Conservation (phyloP, 2,797 vertebrate genomes). For the Streptopelia turtur region DNA sequence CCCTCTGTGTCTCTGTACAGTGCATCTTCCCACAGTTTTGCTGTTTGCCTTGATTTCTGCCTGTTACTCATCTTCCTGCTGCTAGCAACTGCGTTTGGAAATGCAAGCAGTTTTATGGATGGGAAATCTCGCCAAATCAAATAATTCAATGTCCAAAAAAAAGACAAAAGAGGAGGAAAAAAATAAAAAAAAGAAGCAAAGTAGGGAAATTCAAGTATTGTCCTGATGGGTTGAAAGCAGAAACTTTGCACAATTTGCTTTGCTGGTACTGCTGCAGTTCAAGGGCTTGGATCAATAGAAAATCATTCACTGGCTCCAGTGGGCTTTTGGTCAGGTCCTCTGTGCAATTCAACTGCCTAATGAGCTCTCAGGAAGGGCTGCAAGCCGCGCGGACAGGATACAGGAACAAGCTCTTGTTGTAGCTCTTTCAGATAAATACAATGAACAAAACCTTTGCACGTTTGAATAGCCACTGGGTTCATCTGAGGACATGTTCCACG, state of each 20-base stretch:
- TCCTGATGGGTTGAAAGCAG: background rate
- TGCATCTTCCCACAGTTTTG: background rate
- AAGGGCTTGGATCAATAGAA: slow-evolving; percentile 50
- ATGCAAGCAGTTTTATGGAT: background rate
- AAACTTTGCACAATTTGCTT: slow-evolving; percentile 10
- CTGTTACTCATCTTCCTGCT: background rate
- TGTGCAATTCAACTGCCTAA: slow-evolving; percentile 29
- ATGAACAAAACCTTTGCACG: slow-evolving; percentile 13
- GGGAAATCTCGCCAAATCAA: background rate
- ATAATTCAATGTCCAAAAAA: background rate
- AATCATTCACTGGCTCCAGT: slow-evolving; percentile 5
- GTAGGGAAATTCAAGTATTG: background rate
- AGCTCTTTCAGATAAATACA: background rate
- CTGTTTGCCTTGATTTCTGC: background rate
- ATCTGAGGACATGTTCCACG: background rate
- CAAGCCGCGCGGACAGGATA: background rate
- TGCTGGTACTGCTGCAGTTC: background rate
- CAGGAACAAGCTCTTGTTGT: background rate
- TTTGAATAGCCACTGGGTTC: slow-evolving; percentile 28
- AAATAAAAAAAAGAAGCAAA: background rate
- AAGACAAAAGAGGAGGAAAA: background rate
- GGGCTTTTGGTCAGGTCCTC: background rate
- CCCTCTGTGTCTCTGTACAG: background rate
- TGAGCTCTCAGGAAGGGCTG: slow-evolving; percentile 44
- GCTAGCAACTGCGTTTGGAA: background rate